phyloP scores from a whole-genome alignment of 2,113 vertebrate genomes.

The Pelodiscus sinensis region DNA sequence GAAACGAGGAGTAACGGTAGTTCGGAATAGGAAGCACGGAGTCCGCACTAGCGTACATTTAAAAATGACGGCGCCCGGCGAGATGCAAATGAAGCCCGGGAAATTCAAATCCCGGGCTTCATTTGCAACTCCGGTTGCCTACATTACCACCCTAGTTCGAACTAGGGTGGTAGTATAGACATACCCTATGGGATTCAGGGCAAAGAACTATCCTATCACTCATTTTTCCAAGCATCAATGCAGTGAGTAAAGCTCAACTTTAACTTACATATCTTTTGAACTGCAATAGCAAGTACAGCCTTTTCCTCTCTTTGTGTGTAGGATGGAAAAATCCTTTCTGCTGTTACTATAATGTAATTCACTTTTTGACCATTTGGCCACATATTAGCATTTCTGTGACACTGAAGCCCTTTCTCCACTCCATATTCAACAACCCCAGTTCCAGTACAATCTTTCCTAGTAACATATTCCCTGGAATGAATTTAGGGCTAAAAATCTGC shows the following conservation, averaged over 20 bases:
- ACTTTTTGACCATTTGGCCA: slow-evolving; percentile 63
- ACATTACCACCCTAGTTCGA: no score
- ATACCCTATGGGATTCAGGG: not conserved
- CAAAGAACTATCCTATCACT: slow-evolving; percentile 1
- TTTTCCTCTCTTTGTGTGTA: slow-evolving; percentile 2
- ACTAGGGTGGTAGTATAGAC: no score
- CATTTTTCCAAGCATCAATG: slow-evolving; percentile 1
- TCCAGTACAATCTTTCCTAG: slow-evolving; percentile 29
- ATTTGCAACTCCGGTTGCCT: no score
- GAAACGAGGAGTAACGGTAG: no score
- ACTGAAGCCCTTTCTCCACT: slow-evolving; percentile 59
- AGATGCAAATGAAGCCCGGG: no score
- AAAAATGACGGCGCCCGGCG: no score
- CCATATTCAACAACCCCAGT: slow-evolving; percentile 55
- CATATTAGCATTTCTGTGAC: slow-evolving; percentile 67
- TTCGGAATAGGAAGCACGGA: no score
- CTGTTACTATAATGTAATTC: slow-evolving; percentile 45
- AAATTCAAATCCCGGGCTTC: no score
- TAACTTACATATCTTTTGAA: not conserved
- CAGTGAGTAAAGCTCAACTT: not conserved
- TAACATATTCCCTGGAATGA: slow-evolving; percentile 53
- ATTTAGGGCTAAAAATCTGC: slow-evolving; percentile 13
- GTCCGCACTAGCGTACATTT: no score
- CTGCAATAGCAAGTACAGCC: not conserved
- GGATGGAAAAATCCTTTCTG: slow-evolving; percentile 41